phyloP scores from a whole-genome alignment of 2,797 vertebrate species.

The Cryptoprocta ferox region DNA sequence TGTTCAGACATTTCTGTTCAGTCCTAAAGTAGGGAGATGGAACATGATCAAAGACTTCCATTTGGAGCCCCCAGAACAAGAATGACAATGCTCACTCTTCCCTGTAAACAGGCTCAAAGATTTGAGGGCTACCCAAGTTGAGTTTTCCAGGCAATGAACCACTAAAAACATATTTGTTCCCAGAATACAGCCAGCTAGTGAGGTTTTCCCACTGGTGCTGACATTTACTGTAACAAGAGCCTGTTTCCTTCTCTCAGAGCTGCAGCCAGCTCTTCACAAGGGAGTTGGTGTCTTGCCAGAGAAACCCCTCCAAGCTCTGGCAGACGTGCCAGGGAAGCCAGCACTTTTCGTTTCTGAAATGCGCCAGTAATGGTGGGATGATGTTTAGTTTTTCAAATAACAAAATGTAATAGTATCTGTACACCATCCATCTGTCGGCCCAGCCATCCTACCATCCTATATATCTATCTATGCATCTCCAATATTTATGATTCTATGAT shows the following conservation, averaged over 20 bases:
- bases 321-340: slow-evolving; percentile 12
- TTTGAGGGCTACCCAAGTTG: slow-evolving; percentile 43
- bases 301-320: slow-evolving; percentile 59
- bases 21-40: background rate
- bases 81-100: background rate
- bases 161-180: slow-evolving; percentile 66
- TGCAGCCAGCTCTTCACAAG: slow-evolving; percentile 50
- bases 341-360: background rate
- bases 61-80: background rate
- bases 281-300: slow-evolving; percentile 58
- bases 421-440: background rate
- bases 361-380: background rate
- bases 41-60: background rate
- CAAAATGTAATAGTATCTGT: background rate
- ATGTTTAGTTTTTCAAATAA: background rate
- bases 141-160: slow-evolving; percentile 75
- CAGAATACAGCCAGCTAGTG: slow-evolving; percentile 70
- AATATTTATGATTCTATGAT: background rate
- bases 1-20: background rate
- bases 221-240: slow-evolving; percentile 79
- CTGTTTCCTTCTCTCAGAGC: slow-evolving; percentile 59
- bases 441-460: background rate
- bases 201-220: slow-evolving; percentile 77
- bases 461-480: background rate
- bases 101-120: slow-evolving; percentile 59